Evolutionary conservation across 1,140 invertebrate species (phyloP), one percentile per base, ranked within the genome.

Genomic region (Drosophila triauraria): DNA sequence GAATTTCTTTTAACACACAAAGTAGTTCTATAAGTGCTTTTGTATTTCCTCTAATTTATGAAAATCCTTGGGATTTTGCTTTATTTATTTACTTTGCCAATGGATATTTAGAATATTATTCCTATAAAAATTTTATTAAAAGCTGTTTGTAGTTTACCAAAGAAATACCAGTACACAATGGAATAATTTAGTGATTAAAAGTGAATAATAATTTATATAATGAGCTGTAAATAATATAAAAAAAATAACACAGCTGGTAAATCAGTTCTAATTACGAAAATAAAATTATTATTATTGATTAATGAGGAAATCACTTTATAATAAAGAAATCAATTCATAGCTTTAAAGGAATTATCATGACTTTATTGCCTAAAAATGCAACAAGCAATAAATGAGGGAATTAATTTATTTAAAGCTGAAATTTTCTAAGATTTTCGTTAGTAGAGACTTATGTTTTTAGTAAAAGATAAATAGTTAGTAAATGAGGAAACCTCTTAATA

Each of bases 381-480:
- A 13, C 12, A 54, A 38, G 15, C 4, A 2, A 38, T 3, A 23
- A 38, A 54, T 38, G 9, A 38, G 9, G 9, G 17, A 54, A 38
- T 38, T 38, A 54, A 54, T 54, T 38, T 38, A 54, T 54, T 54
- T 54, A 38, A 54, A 54, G 17, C 32, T 15, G 12, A 35, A 17
- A 54, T 54, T 54, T 38, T 38, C 17, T 15, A 15, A 15, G 17
- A 38, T 38, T 38, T 15, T 30, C 6, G 1, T 30, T 30, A 30
- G 27, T 30, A 30, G 27, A 30, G 27, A 30, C 27, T 6, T 6
- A 30, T 30, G 27, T 23, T 8, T 10, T 17, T 10, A 32, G 9
- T 3, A 17, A 12, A 32, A 9, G 2, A 10, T 20, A 7, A 27
- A 27, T 27, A 27, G 5, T 27, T 27, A 27, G 6, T 2, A 17